Evolutionary conservation across 2,797 vertebrate species (phyloP).

Genomic region (Sebastes ruberrimus): DNA sequence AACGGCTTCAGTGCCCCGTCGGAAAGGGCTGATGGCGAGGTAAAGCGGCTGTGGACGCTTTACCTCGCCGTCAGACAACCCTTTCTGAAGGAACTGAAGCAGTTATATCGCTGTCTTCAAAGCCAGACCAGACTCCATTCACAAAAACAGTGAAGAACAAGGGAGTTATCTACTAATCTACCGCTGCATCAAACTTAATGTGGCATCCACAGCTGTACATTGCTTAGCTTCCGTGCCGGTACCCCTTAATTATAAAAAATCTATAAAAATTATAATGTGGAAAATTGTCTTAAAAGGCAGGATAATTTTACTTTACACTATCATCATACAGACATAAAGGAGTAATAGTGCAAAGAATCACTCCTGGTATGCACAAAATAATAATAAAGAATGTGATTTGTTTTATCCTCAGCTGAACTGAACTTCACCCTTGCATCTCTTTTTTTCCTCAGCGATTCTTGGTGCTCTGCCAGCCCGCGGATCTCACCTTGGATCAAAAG

Average conservation of each 20-base stretch:
- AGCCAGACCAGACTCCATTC: no score
- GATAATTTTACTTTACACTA: background rate
- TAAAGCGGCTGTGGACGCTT: no score
- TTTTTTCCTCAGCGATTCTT: constrained; percentile 46
- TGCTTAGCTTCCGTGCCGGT: no score
- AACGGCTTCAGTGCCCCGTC: no score
- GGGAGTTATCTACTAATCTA: accelerated
- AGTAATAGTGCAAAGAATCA: background rate
- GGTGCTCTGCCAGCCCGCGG: constrained; percentile 51
- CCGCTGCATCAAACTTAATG: no score
- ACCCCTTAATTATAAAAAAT: background rate
- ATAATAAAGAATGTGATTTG: background rate
- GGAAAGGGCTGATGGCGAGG: no score
- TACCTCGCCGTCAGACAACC: accelerated
- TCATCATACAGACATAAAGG: background rate
- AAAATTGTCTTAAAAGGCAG: background rate
- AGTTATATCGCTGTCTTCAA: no score
- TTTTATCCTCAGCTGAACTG: background rate
- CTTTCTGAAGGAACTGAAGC: no score
- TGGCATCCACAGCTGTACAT: no score
- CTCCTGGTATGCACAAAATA: background rate
- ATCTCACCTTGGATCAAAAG: constrained; percentile 7
- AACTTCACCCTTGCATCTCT: background rate
- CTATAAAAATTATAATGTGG: background rate
- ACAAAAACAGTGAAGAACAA: no score